Percentiles rank a stretch among this genome's conserved stretches.
phyloP scores from a whole-genome alignment of 2,888 invertebrate species.

The Andrena praecox region DNA sequence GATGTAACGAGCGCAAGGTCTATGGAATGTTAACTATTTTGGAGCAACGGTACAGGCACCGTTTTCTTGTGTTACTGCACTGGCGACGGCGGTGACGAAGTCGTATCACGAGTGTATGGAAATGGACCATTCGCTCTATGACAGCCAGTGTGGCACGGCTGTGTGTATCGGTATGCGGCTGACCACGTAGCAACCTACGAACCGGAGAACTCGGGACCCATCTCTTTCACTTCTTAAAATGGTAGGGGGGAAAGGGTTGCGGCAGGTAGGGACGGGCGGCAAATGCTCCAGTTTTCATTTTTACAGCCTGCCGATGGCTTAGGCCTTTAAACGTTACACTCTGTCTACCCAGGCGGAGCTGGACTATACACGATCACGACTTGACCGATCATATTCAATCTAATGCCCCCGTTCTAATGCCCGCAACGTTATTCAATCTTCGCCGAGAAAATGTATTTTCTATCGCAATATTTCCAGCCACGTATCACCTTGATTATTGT shows the following conservation, averaged over 20 bases:
- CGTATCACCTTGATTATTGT: background rate
- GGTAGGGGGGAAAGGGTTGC: constrained; percentile 66
- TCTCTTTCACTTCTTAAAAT: constrained; percentile 78
- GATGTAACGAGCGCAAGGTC: constrained; percentile 41
- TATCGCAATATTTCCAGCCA: background rate
- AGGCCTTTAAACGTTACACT: constrained; percentile 60
- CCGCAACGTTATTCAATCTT: constrained; percentile 16
- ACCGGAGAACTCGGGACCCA: constrained; percentile 71
- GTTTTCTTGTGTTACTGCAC: constrained; percentile 58
- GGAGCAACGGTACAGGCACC: constrained; percentile 52
- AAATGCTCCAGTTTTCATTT: constrained; percentile 79
- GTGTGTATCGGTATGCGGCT: constrained; percentile 68
- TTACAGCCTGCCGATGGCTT: constrained; percentile 65
- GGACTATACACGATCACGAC: constrained; percentile 36
- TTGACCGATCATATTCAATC: constrained; percentile 21
- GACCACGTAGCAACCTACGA: constrained; percentile 75
- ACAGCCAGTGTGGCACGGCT: constrained; percentile 69
- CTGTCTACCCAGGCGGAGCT: constrained; percentile 41
- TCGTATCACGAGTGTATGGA: constrained; percentile 68
- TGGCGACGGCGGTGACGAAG: constrained; percentile 60
- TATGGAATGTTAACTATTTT: constrained; percentile 58
- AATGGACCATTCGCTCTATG: constrained; percentile 74
- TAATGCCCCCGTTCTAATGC: constrained; percentile 8
- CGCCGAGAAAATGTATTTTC: background rate
- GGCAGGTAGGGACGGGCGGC: constrained; percentile 67